A percentile compares a stretch with the other conserved stretches of the same genome.
These are phyloP conservation scores for Lytechinus variegatus DNA, from an alignment of 35 echinoderm and acorn worm genomes.

Conservation along the genomic window DNA sequence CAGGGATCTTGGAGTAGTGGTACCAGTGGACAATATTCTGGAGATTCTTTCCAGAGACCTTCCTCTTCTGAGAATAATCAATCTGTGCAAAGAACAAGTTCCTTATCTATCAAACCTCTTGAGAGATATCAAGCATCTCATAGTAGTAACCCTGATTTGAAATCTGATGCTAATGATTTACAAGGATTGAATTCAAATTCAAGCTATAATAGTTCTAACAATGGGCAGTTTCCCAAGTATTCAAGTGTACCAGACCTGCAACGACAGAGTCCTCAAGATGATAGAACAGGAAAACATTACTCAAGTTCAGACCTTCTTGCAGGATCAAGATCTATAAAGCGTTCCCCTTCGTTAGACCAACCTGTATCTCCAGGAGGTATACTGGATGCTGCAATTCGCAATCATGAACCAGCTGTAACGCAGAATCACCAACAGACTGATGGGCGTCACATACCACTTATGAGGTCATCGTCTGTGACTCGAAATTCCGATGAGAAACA, in stretches of 20 bases:
- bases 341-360: background rate
- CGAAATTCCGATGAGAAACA: conserved; percentile 7
- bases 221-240: conserved; percentile 41
- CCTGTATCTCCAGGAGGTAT: conserved; percentile 27
- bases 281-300: background rate
- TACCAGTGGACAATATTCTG: background rate
- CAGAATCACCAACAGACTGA: conserved; percentile 1
- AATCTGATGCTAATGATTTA: background rate
- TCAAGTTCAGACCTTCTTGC: background rate
- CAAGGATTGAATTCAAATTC: background rate
- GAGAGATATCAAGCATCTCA: conserved; percentile 13
- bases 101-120: background rate
- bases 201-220: background rate
- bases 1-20: conserved; percentile 67
- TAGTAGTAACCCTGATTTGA: conserved; percentile 35
- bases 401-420: background rate
- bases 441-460: conserved; percentile 2
- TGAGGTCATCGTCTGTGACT: conserved; percentile 27
- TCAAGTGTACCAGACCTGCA: conserved; percentile 63
- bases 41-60: background rate
- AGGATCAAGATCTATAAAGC: background rate
- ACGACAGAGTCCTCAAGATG: background rate
- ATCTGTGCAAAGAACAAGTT: background rate
- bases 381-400: conserved; percentile 11
- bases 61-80: background rate